A percentile compares a stretch with the other conserved stretches of the same genome.
Evolutionary conservation across 2,113 vertebrate genomes (phyloP).

Genomic region (Aplodontia rufa): DNA sequence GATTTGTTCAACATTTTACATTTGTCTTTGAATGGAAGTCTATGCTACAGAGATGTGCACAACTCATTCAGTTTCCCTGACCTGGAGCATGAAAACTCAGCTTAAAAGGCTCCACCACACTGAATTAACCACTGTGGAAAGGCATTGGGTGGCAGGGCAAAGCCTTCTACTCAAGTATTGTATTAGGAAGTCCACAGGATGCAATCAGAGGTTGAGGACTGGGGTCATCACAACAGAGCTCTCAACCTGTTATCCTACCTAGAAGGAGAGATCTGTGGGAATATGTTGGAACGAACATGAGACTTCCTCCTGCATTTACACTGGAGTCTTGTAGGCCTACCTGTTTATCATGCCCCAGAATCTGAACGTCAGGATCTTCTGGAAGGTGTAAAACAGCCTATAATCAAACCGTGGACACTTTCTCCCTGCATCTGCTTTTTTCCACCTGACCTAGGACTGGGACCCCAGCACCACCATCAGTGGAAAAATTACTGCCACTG

Average conservation of each 20-base stretch:
- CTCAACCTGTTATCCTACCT: not conserved
- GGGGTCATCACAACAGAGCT: not conserved
- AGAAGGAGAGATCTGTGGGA: not conserved
- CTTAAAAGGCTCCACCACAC: not conserved
- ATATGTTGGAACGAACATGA: not conserved
- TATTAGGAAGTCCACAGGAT: not conserved
- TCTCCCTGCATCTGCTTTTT: not conserved
- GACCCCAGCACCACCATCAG: not conserved
- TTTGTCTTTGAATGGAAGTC: slow-evolving; percentile 7
- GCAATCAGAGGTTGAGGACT: not conserved
- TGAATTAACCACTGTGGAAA: not conserved
- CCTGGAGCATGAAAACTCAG: not conserved
- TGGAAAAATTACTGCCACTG: not conserved
- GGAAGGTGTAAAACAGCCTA: not conserved
- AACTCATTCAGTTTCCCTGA: not conserved
- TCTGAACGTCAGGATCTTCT: not conserved
- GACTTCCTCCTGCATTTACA: not conserved
- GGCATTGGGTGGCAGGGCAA: not conserved
- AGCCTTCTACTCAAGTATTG: not conserved
- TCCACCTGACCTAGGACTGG: not conserved
- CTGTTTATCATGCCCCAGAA: not conserved
- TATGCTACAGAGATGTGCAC: not conserved
- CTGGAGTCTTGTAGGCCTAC: not conserved
- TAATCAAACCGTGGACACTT: not conserved
- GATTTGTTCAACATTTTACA: slow-evolving; percentile 41